phyloP scores from a whole-genome alignment of 2,888 invertebrate genomes.

The Orthonychiurus folsomi region DNA sequence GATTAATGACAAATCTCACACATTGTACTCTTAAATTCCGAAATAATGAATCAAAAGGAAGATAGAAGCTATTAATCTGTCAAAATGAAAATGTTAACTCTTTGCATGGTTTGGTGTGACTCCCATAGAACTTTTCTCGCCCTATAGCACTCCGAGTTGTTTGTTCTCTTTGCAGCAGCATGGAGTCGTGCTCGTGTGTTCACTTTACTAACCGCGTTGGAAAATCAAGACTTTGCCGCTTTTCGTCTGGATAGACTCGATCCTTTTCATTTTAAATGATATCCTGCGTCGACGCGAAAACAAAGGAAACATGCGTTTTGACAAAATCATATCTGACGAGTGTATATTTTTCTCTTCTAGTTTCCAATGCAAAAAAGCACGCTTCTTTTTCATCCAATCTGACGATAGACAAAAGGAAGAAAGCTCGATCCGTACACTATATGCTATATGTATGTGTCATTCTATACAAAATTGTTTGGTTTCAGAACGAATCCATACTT shows the following conservation, averaged over 20 bases:
- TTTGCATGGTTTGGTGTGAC: background rate
- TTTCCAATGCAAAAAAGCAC: background rate
- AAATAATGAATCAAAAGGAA: background rate
- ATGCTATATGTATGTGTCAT: background rate
- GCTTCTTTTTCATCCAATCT: slow-evolving; percentile 1
- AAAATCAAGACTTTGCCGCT: too few species aligned
- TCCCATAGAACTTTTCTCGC: slow-evolving; percentile 1
- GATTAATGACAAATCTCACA: slow-evolving; percentile 8
- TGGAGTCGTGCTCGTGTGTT: background rate
- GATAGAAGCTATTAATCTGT: background rate
- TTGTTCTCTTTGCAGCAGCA: background rate
- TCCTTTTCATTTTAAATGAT: background rate
- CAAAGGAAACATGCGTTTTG: background rate
- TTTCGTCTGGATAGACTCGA: background rate
- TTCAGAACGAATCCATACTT: background rate
- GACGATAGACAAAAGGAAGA: slow-evolving; percentile 1
- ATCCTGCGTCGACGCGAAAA: background rate
- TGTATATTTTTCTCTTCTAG: slow-evolving; percentile 1
- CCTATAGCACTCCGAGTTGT: too few species aligned
- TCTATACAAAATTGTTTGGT: background rate
- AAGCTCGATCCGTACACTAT: slow-evolving; percentile 1
- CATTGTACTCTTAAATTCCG: too few species aligned
- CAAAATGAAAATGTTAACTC: background rate
- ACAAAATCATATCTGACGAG: background rate
- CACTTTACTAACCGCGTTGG: background rate